These are phyloP conservation scores for Hypsibius dujardini DNA, from an alignment of 1,140 invertebrate genomes.

Conservation along the genomic window DNA sequence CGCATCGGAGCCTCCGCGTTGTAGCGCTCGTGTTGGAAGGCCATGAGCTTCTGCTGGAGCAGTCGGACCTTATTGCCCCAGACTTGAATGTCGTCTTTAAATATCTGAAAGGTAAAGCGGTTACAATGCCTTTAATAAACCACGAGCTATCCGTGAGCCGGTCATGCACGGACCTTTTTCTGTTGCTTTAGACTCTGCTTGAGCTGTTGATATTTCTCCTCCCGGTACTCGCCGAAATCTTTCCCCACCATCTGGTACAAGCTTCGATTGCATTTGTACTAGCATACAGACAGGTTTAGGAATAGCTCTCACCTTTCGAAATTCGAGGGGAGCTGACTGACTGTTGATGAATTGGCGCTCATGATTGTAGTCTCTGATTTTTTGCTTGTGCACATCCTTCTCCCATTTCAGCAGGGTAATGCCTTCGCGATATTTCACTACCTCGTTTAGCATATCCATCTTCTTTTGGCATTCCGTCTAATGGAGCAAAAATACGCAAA, in stretches of 20 bases:
- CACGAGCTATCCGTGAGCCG: too few species aligned
- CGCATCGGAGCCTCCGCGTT: background rate
- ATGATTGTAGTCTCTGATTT: background rate
- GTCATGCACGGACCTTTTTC: background rate
- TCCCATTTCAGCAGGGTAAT: background rate
- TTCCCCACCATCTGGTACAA: constrained; percentile 14
- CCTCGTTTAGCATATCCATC: background rate
- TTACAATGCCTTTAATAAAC: too few species aligned
- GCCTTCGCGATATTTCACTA: background rate
- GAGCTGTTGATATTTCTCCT: background rate
- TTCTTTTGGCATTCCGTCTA: constrained; percentile 6
- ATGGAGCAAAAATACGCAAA: background rate
- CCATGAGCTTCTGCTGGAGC: background rate
- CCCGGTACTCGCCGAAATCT: background rate
- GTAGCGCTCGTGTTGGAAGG: background rate
- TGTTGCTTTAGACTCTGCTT: background rate
- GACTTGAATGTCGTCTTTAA: background rate
- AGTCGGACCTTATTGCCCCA: background rate
- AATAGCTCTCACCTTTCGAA: background rate
- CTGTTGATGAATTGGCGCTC: background rate
- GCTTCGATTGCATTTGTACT: background rate
- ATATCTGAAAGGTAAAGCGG: background rate
- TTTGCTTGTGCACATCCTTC: constrained; percentile 3
- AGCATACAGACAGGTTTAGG: background rate
- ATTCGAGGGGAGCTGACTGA: background rate